phyloP scores from a whole-genome alignment of 2,113 vertebrate genomes.

The Petromus typicus region DNA sequence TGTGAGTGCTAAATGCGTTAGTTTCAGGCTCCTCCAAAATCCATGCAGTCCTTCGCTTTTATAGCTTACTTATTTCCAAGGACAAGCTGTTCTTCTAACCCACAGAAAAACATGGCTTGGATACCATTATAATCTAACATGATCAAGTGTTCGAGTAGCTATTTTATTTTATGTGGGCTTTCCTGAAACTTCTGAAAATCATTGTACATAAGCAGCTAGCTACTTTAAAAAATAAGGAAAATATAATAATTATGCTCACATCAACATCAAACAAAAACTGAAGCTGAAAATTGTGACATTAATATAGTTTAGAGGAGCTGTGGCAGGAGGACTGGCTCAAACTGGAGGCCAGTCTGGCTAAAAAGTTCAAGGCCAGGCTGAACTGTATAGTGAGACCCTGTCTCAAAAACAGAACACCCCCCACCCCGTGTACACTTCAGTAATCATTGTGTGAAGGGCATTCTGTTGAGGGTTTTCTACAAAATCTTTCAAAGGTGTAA shows the following conservation, averaged over 20 bases:
- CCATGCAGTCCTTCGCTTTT: background rate
- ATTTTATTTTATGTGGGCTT: background rate
- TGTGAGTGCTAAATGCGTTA: background rate
- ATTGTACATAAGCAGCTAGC: background rate
- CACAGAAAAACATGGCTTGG: background rate
- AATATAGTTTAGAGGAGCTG: background rate
- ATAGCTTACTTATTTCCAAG: background rate
- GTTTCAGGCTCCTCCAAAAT: background rate
- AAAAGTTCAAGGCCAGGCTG: background rate
- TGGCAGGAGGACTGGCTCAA: background rate
- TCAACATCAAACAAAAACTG: background rate
- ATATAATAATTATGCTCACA: background rate
- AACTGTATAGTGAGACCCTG: background rate
- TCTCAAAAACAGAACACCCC: background rate
- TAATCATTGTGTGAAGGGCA: background rate
- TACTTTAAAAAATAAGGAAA: background rate
- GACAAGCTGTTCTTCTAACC: background rate
- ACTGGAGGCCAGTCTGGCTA: background rate
- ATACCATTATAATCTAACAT: background rate
- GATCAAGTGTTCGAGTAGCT: background rate
- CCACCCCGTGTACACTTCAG: background rate
- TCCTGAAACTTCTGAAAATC: background rate
- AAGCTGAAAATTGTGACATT: background rate
- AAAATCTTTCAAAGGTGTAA: background rate
- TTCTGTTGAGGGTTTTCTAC: background rate